A percentile compares a stretch with the other conserved stretches of the same genome.
Evolutionary conservation across 2,797 vertebrate genomes (phyloP).

Genomic region (Lutjanus argentimaculatus): DNA sequence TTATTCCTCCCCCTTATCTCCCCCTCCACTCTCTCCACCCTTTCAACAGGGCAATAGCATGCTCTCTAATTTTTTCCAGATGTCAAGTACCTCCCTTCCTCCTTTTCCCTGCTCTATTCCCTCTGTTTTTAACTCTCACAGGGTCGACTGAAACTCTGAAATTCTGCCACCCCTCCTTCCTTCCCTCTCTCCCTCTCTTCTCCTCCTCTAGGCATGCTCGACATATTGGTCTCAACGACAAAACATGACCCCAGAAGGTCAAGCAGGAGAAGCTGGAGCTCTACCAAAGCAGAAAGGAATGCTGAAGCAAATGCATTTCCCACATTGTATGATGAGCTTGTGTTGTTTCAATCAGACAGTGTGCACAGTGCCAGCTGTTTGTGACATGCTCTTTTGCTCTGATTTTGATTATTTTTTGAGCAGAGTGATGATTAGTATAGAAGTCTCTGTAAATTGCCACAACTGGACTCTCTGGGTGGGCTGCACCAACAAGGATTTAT

Average conservation of each 20-base stretch:
- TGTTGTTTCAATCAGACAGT: slow-evolving; percentile 30
- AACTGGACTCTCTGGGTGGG: neutral
- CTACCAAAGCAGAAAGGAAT: slow-evolving; percentile 61
- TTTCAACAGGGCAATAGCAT: slow-evolving; percentile 71
- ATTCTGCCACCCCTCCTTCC: slow-evolving; percentile 21
- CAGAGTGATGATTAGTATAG: neutral
- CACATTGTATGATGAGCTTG: slow-evolving; percentile 36
- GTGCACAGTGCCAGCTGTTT: slow-evolving; percentile 8
- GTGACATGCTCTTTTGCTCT: neutral
- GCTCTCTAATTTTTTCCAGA: slow-evolving; percentile 81
- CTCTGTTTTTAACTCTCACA: slow-evolving; percentile 56
- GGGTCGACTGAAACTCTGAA: slow-evolving; percentile 44
- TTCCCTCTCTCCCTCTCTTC: neutral
- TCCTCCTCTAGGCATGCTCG: slow-evolving; percentile 1
- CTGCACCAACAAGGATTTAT: too few relatives aligned
- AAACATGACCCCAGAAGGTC: slow-evolving; percentile 66
- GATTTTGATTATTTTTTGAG: neutral
- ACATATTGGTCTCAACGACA: slow-evolving; percentile 49
- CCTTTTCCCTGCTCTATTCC: slow-evolving; percentile 45
- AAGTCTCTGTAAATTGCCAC: neutral
- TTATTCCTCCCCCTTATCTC: slow-evolving; percentile 62
- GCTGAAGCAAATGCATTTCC: slow-evolving; percentile 58
- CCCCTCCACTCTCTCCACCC: slow-evolving; percentile 59
- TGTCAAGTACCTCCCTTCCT: slow-evolving; percentile 70
- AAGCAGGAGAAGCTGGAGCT: slow-evolving; percentile 39